A percentile compares a stretch with the other conserved stretches of the same genome.
These are phyloP conservation scores for Menidia menidia DNA, from an alignment of 2,797 vertebrate genomes.

Conservation along the genomic window DNA sequence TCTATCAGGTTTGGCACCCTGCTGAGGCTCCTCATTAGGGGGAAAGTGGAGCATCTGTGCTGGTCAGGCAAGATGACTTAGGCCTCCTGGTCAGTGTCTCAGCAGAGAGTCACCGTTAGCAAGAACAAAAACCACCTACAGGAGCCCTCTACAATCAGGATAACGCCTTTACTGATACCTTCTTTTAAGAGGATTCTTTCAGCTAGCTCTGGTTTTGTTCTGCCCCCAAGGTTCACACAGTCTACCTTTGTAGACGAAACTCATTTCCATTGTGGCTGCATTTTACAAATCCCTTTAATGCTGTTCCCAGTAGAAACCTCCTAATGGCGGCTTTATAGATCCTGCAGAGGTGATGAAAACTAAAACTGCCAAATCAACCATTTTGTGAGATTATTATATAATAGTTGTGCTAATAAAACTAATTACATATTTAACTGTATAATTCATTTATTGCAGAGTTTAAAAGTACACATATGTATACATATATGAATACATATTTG, in stretches of 20 bases:
- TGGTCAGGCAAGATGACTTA: conserved; percentile 71
- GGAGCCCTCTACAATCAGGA: conserved; percentile 47
- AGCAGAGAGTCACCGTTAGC: conserved; percentile 41
- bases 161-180: conserved; percentile 45
- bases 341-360: conserved; percentile 52
- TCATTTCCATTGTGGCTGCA: conserved; percentile 61
- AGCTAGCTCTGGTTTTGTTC: conserved; percentile 57
- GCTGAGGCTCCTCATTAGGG: conserved; percentile 76
- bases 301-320: conserved; percentile 51
- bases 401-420: conserved; percentile 31
- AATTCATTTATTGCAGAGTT: conserved; percentile 23
- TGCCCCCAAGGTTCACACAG: conserved; percentile 57
- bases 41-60: conserved; percentile 79
- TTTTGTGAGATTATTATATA: conserved; percentile 49
- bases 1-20: conserved; percentile 71
- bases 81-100: conserved; percentile 67
- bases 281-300: conserved; percentile 70
- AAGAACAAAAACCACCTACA: conserved; percentile 62
- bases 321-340: conserved; percentile 64
- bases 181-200: conserved; percentile 51
- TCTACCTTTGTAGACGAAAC: conserved; percentile 70
- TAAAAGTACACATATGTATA: conserved; percentile 19
- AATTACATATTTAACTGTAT: conserved; percentile 23
- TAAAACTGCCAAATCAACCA: conserved; percentile 53
- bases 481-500: conserved; percentile 16